phyloP scores from a whole-genome alignment of 2,797 vertebrate genomes.

The Sebastes hubbsi region DNA sequence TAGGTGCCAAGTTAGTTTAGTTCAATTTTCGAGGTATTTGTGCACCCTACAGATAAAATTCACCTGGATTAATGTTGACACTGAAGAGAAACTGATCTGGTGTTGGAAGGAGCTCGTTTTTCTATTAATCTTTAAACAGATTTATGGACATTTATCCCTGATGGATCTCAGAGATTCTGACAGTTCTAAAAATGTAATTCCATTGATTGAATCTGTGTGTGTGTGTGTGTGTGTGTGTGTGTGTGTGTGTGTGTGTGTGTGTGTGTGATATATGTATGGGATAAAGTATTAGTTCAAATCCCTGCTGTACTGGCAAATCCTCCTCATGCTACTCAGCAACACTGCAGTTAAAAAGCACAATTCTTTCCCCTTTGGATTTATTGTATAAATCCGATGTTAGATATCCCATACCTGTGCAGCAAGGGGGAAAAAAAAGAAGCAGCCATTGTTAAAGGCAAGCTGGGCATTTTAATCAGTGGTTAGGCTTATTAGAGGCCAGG shows the following conservation, averaged over 20 bases:
- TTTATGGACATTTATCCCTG: neutral
- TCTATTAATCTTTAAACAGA: neutral
- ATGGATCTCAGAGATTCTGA: neutral
- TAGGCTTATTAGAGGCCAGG: constrained; percentile 26
- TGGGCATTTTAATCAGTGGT: constrained; percentile 35
- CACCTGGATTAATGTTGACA: neutral
- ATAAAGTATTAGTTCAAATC: neutral
- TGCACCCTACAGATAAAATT: neutral
- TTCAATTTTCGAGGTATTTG: neutral
- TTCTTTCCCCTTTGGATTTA: constrained; percentile 15
- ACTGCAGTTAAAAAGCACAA: neutral
- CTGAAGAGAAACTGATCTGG: neutral
- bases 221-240: neutral
- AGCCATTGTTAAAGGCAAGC: constrained; percentile 15
- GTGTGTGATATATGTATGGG: neutral
- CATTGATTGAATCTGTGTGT: neutral
- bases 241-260: neutral
- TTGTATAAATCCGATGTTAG: constrained; percentile 15
- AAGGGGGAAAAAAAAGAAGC: rapidly evolving
- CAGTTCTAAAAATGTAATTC: neutral
- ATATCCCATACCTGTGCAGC: constrained; percentile 23
- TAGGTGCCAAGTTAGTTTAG: neutral
- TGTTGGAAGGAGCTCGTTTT: neutral
- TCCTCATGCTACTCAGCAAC: neutral
- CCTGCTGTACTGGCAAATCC: neutral